These are phyloP conservation scores for Colius striatus DNA, from an alignment of 2,113 vertebrate species.

Conservation along the genomic window DNA sequence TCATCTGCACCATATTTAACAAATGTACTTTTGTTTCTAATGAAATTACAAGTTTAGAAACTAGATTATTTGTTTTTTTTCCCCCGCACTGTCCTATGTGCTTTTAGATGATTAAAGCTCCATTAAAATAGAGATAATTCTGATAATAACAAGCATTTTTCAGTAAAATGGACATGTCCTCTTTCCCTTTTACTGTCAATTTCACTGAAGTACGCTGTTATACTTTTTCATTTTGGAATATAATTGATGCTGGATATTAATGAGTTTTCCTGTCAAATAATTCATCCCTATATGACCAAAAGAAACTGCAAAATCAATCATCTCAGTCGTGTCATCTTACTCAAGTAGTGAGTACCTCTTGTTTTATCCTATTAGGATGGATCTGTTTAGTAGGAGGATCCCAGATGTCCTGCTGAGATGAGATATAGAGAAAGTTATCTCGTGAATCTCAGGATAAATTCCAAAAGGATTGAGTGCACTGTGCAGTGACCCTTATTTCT, in stretches of 20 bases:
- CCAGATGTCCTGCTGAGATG: not conserved
- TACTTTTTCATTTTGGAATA: not conserved
- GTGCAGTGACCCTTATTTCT: not conserved
- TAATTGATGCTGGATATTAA: not conserved
- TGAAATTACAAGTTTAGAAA: constrained; percentile 52
- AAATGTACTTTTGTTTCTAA: not conserved
- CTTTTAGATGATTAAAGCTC: constrained; percentile 40
- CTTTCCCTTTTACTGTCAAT: not conserved
- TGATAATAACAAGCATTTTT: constrained; percentile 8
- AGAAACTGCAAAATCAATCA: not conserved
- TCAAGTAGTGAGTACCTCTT: not conserved
- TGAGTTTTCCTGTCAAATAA: not conserved
- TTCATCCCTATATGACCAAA: not conserved
- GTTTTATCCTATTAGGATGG: not conserved
- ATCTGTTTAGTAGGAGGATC: not conserved
- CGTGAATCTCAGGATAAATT: not conserved
- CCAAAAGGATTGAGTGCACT: not conserved
- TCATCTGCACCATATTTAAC: not conserved
- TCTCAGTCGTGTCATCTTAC: not conserved
- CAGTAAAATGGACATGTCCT: not conserved
- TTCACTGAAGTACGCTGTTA: not conserved
- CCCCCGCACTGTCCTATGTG: not conserved
- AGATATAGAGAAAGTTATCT: not conserved
- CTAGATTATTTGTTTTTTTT: constrained; percentile 17
- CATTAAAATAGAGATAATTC: constrained; percentile 4